Evolutionary conservation across 2,888 invertebrate species (phyloP), one percentile per base, ranked within the genome.

Genomic region (Spatulosminthurus flaviceps): DNA sequence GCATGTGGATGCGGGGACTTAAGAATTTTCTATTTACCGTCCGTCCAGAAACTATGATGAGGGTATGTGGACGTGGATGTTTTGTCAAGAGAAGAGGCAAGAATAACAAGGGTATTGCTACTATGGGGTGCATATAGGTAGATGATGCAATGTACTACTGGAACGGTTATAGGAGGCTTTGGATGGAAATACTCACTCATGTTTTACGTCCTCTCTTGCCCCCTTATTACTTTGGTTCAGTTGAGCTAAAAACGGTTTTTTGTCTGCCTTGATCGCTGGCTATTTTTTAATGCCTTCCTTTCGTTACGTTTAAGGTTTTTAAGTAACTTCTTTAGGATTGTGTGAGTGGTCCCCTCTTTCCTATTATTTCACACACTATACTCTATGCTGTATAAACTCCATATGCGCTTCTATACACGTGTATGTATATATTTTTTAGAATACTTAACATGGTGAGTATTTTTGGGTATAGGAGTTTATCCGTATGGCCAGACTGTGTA

Each of bases 201-300:
- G 64, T 75, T 64, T 34, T 34, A 72, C 51, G 26, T 16, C 13
- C 34, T 29, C 21, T 21, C 21, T 29, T 28, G n/a, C 34, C 26
- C 21, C 41, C 21, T 28, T 28, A 42, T 64, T 64, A 75, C 64
- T 64, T 64, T 75, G 75, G 75, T 64, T 75, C 75, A 75, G 64
- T 75, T 75, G 75, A 75, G 75, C 75, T 75, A 64, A 75, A 75
- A 75, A 29, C 61, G 5, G 5, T 51, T 51, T 51, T 13, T 73
- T 73, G 60, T 73, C 60, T 73, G 60, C 61, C 60, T 64, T 34
- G 75, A 75, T 75, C 75, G 64, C 41, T 75, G 75, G 75, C 75
- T 75, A 75, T 75, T 75, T 75, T 75, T 75, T 75, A 75, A 75
- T 75, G 75, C 75, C 75, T 75, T 75, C 64, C 64, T 64, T 75